Conservation (phyloP, 2,113 vertebrate genomes). For the Xiphias gladius region DNA sequence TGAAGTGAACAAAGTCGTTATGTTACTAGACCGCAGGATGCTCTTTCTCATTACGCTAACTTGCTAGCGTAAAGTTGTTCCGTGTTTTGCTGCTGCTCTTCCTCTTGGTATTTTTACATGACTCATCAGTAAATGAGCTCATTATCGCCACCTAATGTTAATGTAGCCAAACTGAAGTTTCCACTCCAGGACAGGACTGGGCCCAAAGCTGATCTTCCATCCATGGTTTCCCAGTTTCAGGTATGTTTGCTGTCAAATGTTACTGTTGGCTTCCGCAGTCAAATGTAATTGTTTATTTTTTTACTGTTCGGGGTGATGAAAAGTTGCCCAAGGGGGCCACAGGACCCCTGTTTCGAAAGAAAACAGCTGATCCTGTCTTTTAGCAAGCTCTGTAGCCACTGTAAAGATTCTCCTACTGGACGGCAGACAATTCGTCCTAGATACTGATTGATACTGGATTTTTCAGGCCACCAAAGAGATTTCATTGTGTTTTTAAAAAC, state of each 20-base stretch:
- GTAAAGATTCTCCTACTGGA: background rate
- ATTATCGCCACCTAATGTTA: conserved; percentile 25
- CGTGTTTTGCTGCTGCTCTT: conserved; percentile 60
- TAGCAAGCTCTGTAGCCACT: background rate
- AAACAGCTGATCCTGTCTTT: background rate
- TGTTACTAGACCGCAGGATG: background rate
- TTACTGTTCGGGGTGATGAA: background rate
- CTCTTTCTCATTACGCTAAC: background rate
- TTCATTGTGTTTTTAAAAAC: background rate
- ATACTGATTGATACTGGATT: background rate
- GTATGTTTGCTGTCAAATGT: background rate
- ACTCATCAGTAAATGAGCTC: background rate
- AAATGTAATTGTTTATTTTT: no score
- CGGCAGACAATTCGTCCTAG: background rate
- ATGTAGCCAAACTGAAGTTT: background rate
- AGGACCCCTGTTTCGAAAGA: no score
- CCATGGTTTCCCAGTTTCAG: background rate
- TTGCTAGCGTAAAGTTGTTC: conserved; percentile 6
- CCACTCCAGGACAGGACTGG: background rate
- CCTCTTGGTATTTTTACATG: background rate
- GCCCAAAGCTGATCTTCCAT: background rate
- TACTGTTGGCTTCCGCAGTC: background rate
- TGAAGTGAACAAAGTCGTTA: background rate
- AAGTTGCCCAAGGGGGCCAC: background rate
- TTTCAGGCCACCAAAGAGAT: background rate